Evolutionary conservation across 1,140 invertebrate genomes (phyloP), one percentile per base, ranked within the genome.

Genomic region (Andricus grossulariae): DNA sequence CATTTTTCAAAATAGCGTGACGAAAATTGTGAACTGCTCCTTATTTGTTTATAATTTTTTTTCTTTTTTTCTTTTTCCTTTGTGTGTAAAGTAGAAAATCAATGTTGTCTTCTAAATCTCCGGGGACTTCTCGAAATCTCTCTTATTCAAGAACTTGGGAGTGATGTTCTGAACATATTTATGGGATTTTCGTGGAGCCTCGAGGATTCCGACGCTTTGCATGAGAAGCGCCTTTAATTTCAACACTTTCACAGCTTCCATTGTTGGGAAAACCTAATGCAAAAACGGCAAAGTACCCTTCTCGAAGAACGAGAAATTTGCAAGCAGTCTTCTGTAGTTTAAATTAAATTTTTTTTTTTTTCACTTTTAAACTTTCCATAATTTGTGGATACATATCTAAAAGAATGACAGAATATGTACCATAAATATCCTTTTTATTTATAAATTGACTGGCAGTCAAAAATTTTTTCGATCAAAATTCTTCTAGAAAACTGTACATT

Each of bases 131-230:
- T 3, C 32, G 60, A 66, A 66, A 66, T 66, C 60, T 55, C 25
- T 66, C 25, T 66, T 66, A 66, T 66, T 66, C 25, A 66, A 66
- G 60, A 66, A 32, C 39, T 16, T 66, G 60, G 15, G 15, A 66
- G 60, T 66, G 60, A 66, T 66, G 60, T 66, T 66, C 60, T 39
- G 60, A 66, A 66, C 60, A 66, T 66, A 66, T 66, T 66, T 66
- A 66, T 66, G 60, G 60, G 60, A 39, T 66, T 66, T 32, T 66
- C 60, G 15, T 25, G 15, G 60, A 66, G 32, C 32, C 60, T 66
- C 60, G 25, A 66, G 60, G 60, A 66, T 66, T 45, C 32, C 32
- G 60, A 66, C 60, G 60, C 60, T 66, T 66, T 66, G 60, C 60
- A 66, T 66, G 60, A 66, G 39, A 66, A 66, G 60, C 60, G 60